phyloP scores from a whole-genome alignment of 2,888 invertebrate species.

The Ophion costatus region DNA sequence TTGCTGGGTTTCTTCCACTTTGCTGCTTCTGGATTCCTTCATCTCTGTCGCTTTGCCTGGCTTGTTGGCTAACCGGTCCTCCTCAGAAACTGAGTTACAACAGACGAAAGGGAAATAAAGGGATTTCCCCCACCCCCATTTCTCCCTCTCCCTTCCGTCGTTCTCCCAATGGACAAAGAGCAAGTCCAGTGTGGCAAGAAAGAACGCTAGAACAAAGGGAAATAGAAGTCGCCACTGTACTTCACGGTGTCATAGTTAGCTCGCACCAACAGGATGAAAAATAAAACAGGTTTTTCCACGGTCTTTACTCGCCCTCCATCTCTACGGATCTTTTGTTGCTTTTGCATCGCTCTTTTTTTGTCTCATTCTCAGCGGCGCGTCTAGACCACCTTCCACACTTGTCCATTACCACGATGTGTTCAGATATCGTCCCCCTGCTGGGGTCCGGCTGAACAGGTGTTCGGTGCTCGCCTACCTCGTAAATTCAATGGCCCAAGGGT shows the following conservation, averaged over 20 bases:
- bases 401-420: conserved; percentile 1
- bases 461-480: conserved; percentile 46
- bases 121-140: conserved; percentile 27
- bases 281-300: conserved; percentile 27
- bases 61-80: conserved; percentile 31
- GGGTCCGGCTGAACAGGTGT: conserved; percentile 52
- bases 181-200: background rate
- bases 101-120: conserved; percentile 59
- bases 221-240: conserved; percentile 10
- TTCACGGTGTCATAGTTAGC: conserved; percentile 39
- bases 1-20: conserved; percentile 24
- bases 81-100: conserved; percentile 46
- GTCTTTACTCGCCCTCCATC: conserved; percentile 29
- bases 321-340: conserved; percentile 6
- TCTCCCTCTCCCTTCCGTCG: background rate
- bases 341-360: background rate
- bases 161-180: conserved; percentile 36
- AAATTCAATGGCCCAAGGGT: conserved; percentile 51
- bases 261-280: conserved; percentile 4
- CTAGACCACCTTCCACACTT: conserved; percentile 10
- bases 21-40: conserved; percentile 23
- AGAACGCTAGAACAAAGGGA: conserved; percentile 30
- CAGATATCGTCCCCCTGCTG: background rate
- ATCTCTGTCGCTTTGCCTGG: conserved; percentile 36
- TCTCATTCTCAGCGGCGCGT: conserved; percentile 1